phyloP scores from a whole-genome alignment of 2,113 vertebrate species.

The Aythya baeri region DNA sequence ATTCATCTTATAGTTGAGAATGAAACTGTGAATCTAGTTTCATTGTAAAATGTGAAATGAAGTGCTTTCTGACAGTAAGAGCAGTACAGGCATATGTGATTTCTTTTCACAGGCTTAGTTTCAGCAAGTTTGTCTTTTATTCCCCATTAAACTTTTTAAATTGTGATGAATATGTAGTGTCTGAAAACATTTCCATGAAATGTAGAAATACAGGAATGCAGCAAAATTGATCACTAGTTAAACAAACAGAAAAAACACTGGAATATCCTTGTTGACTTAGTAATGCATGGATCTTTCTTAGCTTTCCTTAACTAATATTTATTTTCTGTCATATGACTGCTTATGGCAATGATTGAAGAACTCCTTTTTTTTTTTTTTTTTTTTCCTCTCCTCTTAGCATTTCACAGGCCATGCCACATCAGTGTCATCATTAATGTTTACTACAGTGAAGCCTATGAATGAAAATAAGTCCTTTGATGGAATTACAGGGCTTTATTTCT shows the following conservation, averaged over 20 bases:
- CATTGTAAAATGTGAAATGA: neutral
- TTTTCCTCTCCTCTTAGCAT: constrained; percentile 77
- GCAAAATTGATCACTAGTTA: neutral
- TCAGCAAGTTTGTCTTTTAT: neutral
- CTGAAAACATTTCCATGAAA: neutral
- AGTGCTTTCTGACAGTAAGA: neutral
- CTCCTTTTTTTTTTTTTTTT: neutral
- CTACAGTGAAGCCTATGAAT: constrained; percentile 85
- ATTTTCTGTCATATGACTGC: neutral
- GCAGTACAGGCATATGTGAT: neutral
- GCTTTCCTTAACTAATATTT: neutral
- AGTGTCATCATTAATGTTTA: constrained; percentile 91
- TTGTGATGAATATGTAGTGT: neutral
- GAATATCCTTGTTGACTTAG: neutral
- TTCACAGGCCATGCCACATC: constrained; percentile 96
- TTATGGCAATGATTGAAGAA: neutral
- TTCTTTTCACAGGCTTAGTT: neutral
- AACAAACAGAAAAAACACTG: neutral
- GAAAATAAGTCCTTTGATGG: constrained; percentile 82
- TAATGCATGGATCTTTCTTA: neutral
- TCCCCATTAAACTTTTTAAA: neutral
- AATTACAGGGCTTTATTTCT: constrained; percentile 93
- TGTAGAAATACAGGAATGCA: neutral
- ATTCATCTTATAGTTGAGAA: neutral
- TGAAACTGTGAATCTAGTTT: neutral